Conservation (phyloP, 2,888 invertebrate genomes). For the Priapulus caudatus region DNA sequence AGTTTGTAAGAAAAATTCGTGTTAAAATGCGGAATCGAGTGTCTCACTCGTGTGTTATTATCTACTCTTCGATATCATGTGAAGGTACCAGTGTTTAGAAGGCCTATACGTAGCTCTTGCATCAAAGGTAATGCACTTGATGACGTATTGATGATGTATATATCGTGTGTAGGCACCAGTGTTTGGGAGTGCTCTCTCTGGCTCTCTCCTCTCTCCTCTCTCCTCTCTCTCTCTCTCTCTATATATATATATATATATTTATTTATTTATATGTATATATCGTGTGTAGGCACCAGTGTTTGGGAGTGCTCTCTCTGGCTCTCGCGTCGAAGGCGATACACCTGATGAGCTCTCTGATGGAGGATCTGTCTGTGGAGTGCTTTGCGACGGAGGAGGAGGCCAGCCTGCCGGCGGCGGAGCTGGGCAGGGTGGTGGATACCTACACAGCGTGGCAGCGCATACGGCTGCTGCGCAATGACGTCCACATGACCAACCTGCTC, state of each 20-base stretch:
- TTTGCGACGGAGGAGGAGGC: conserved; percentile 11
- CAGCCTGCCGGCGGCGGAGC: not conserved
- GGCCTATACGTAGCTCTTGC: not conserved
- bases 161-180: conserved; percentile 68
- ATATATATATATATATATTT: no score
- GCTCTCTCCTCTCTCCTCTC: conserved; percentile 78
- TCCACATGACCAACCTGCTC: conserved; percentile 64
- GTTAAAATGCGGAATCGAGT: no score
- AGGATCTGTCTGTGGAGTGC: conserved; percentile 60
- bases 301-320: conserved; percentile 77
- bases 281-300: conserved; percentile 69
- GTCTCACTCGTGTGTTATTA: no score
- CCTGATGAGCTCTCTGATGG: conserved; percentile 57
- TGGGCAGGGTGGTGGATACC: conserved; percentile 22
- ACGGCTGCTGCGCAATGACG: conserved; percentile 54
- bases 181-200: conserved; percentile 75
- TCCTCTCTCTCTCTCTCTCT: no score
- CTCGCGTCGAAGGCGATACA: conserved; percentile 71
- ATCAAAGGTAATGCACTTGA: no score
- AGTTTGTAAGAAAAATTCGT: no score
- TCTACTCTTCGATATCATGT: conserved; percentile 7
- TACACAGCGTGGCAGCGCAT: conserved; percentile 45
- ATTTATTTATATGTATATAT: no score
- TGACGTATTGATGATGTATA: no score
- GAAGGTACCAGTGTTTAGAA: not conserved